Evolutionary conservation across 2,113 vertebrate species (phyloP).

Genomic region (Xerus inauris): DNA sequence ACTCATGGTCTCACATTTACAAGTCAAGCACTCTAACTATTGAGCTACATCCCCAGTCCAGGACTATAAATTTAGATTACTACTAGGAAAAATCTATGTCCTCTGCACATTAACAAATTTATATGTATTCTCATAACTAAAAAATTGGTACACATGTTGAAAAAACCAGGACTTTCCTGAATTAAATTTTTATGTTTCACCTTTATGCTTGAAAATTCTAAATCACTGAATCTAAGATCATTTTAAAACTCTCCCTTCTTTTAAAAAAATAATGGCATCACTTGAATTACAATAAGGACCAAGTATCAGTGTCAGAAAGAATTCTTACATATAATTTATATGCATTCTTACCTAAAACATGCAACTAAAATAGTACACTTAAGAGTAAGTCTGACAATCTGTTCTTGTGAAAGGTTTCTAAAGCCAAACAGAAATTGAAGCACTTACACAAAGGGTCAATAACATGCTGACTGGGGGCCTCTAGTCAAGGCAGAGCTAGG

Average conservation of each 20-base stretch:
- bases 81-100: neutral
- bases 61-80: neutral
- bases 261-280: neutral
- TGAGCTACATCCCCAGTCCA: neutral
- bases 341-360: neutral
- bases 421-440: neutral
- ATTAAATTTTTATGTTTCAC: neutral
- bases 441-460: neutral
- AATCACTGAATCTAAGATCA: neutral
- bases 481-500: neutral
- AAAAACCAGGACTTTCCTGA: neutral
- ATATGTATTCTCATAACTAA: neutral
- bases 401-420: neutral
- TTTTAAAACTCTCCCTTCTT: slow-evolving; percentile 5
- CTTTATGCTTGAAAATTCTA: neutral
- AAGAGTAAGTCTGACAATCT: neutral
- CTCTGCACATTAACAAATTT: neutral
- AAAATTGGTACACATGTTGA: neutral
- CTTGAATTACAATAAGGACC: slow-evolving; percentile 4
- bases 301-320: neutral
- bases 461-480: neutral
- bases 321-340: neutral
- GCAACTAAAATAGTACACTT: neutral
- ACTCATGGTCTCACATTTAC: too few species aligned
- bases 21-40: neutral